A percentile compares a stretch with the other conserved stretches of the same genome.
phyloP scores from a whole-genome alignment of 2,888 invertebrate genomes.

The Lithophane leautieri region DNA sequence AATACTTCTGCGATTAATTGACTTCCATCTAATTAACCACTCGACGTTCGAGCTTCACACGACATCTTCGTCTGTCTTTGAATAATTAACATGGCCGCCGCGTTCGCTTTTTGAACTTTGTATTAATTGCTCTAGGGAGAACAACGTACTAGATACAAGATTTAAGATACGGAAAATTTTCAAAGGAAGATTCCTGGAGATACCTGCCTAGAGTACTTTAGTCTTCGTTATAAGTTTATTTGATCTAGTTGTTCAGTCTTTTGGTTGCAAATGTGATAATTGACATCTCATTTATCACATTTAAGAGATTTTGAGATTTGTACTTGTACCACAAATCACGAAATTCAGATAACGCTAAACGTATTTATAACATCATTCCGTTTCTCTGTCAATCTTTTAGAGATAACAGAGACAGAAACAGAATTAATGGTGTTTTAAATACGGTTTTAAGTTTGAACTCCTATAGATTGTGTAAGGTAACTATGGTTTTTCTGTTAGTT shows the following conservation, averaged over 20 bases:
- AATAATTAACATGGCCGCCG: slow-evolving; percentile 49
- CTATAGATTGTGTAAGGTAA: background rate
- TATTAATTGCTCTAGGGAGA: slow-evolving; percentile 43
- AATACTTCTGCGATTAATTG: slow-evolving; percentile 38
- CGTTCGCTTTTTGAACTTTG: slow-evolving; percentile 43
- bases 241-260: background rate
- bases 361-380: background rate
- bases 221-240: slow-evolving; percentile 4
- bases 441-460: background rate
- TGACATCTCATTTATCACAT: too few species aligned
- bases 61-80: too few species aligned
- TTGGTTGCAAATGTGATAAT: background rate
- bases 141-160: background rate
- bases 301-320: background rate
- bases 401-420: background rate
- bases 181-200: background rate
- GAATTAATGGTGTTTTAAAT: too few species aligned
- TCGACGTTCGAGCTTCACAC: slow-evolving; percentile 35
- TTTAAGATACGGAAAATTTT: slow-evolving; percentile 7
- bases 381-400: background rate
- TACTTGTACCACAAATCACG: background rate
- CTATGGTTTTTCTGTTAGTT: background rate
- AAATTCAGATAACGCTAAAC: too few species aligned
- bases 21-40: slow-evolving; percentile 28
- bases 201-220: background rate